Conservation (phyloP, 2,888 invertebrate species). For the Epirrita christyi region DNA sequence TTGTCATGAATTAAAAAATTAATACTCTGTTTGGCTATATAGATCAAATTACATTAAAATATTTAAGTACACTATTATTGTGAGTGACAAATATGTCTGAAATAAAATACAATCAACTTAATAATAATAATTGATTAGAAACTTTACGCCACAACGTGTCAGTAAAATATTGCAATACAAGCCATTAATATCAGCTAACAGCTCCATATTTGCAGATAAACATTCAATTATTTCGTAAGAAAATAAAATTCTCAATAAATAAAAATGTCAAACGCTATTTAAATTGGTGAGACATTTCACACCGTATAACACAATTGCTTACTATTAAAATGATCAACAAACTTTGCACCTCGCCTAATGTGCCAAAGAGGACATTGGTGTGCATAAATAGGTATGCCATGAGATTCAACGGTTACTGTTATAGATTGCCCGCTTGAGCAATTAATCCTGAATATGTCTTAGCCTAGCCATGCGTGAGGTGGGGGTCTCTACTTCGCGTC, state of each 20-base stretch:
- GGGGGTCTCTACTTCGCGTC: constrained; percentile 75
- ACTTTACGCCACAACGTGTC: constrained; percentile 48
- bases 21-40: constrained; percentile 46
- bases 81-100: constrained; percentile 41
- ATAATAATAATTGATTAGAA: constrained; percentile 45
- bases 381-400: constrained; percentile 70
- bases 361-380: constrained; percentile 66
- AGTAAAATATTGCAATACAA: constrained; percentile 54
- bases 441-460: constrained; percentile 74
- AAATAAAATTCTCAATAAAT: constrained; percentile 85
- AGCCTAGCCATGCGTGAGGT: constrained; percentile 80
- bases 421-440: constrained; percentile 81
- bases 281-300: constrained; percentile 77
- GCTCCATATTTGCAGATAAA: constrained; percentile 84
- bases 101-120: constrained; percentile 46
- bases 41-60: constrained; percentile 45
- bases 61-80: constrained; percentile 63
- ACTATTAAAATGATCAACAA: constrained; percentile 84
- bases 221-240: constrained; percentile 78
- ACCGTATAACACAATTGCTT: constrained; percentile 83
- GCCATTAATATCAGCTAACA: constrained; percentile 56
- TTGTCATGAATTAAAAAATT: constrained; percentile 62
- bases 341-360: constrained; percentile 77
- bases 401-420: constrained; percentile 81
- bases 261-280: constrained; percentile 83